Evolutionary conservation across 2,113 vertebrate species (phyloP).

Genomic region (Neoarius graeffei): DNA sequence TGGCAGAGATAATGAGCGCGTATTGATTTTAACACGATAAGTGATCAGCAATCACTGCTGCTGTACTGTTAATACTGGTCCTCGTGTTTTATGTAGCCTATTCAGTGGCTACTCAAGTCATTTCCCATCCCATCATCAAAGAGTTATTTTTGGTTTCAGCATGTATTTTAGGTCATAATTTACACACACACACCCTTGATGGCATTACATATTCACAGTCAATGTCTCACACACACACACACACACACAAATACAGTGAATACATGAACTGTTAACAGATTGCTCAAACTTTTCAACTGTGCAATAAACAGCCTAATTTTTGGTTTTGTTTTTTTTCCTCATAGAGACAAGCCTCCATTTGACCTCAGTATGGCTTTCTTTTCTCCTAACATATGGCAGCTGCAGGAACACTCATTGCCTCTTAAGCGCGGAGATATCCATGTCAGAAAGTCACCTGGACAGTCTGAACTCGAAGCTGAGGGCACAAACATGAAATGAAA

Average conservation of each 20-base stretch:
- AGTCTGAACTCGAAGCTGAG: background rate
- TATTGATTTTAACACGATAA: background rate
- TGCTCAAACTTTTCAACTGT: constrained; percentile 58
- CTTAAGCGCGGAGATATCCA: background rate
- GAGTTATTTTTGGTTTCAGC: constrained; percentile 63
- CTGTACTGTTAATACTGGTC: constrained; percentile 39
- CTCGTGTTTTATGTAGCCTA: constrained; percentile 32
- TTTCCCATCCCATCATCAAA: constrained; percentile 17
- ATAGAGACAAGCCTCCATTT: background rate
- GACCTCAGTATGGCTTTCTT: background rate
- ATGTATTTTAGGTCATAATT: constrained; percentile 5
- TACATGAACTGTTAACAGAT: constrained; percentile 57
- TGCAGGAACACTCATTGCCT: background rate
- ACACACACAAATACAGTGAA: constrained; percentile 25
- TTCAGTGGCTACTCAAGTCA: constrained; percentile 32
- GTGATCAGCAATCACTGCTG: background rate
- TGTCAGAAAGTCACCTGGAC: background rate
- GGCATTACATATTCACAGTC: constrained; percentile 20
- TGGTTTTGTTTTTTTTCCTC: background rate
- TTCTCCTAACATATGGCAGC: background rate
- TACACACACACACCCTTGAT: constrained; percentile 1
- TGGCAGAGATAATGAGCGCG: background rate
- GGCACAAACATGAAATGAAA: background rate
- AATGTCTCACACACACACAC: constrained; percentile 15
- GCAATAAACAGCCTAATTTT: constrained; percentile 57